Evolutionary conservation across 2,888 invertebrate species (phyloP), one percentile per base, ranked within the genome.

Genomic region (Trichopria drosophilae): DNA sequence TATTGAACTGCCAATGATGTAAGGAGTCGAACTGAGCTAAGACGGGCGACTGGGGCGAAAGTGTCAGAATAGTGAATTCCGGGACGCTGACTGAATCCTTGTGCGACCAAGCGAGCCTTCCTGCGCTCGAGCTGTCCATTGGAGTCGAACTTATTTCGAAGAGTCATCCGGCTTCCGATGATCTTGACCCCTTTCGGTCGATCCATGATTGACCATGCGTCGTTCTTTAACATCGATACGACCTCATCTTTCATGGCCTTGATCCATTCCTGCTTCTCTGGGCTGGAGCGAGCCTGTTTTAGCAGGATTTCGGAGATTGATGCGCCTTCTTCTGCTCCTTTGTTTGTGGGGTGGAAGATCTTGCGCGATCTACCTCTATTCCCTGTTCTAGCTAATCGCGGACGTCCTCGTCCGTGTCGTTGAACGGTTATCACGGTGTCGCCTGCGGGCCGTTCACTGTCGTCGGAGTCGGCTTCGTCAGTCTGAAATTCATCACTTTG

Each of bases 71-170:
- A 54, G 16, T 50, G 37, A 9, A 36, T 36, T 5, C 50, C 50
- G 3, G 49, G 48, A 12, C 23, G 13, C 39, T 53, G 53, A 6
- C 29, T n/a, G 32, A 44, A 50, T 2, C 53, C 46, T 15, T 31
- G 22, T 3, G 54, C 54, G n/a, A 54, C 54, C 6, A 46, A n/a
- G n/a, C 54, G 28, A 5, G 46, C 53, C 15, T 54, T 46, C 24
- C 47, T 42, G 13, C 46, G 36, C 5, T 40, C 24, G 2, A 45
- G 12, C 7, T 34, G 18, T 9, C 47, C 43, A 19, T 48, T 29
- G 9, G 51, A 13, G 3, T 10, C n/a, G 23, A 23, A 52, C 19
- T 55, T 48, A 5, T 37, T 34, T 12, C 28, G 12, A 3, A 46
- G 44, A 6, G 40, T 37, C 6, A 23, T 12, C 6, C 47, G 44